Percentiles rank a stretch among this genome's conserved stretches.
phyloP scores from a whole-genome alignment of 2,797 vertebrate species.

The Alca torda region DNA sequence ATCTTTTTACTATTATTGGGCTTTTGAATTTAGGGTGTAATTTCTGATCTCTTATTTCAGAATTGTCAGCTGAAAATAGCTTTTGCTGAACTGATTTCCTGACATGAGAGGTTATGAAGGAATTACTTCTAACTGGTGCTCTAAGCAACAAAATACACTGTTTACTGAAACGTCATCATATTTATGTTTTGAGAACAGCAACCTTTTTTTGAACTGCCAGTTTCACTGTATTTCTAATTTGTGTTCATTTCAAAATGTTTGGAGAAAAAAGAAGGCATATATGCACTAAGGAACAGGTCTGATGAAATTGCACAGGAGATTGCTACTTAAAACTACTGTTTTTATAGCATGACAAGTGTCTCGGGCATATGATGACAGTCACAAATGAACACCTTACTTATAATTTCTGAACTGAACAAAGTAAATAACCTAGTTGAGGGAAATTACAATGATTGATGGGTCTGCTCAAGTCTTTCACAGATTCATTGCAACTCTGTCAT shows the following conservation, averaged over 20 bases:
- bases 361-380: background rate
- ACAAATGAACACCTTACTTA: background rate
- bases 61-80: background rate
- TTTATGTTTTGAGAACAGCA: background rate
- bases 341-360: background rate
- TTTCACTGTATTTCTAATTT: background rate
- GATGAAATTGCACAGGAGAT: background rate
- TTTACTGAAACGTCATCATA: background rate
- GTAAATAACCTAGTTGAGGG: background rate
- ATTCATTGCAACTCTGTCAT: background rate
- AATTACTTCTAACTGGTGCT: background rate
- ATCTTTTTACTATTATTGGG: background rate
- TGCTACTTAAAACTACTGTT: background rate
- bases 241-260: background rate
- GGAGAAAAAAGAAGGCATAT: background rate
- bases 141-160: background rate
- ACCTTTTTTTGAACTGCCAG: background rate
- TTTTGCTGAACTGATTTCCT: constrained; percentile 15
- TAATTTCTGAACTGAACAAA: background rate
- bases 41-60: background rate
- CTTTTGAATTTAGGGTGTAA: background rate
- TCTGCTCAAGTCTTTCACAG: background rate
- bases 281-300: background rate
- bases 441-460: background rate
- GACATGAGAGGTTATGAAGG: background rate